Base-by-base conservation (phyloP, 2,113 vertebrate genomes). In the Channa maculata region DNA sequence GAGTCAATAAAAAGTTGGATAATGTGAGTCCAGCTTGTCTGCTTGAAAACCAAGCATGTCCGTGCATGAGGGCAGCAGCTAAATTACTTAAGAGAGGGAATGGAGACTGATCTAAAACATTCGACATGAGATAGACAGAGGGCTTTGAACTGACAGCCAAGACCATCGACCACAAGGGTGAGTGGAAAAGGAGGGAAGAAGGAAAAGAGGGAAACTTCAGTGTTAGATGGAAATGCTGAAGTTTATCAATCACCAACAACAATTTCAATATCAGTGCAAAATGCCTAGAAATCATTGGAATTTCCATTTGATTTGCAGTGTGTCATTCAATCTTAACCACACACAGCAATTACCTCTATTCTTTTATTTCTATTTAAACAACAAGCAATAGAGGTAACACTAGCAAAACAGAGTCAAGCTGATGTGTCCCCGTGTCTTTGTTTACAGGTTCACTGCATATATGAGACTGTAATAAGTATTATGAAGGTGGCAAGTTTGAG, bases 21-120 rank as follows among this genome's bases (percentile, higher is more conserved):
- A 65, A 72, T 13, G 50, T 52, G 38, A 66, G 62, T 76, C 74
- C 33, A 48, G 44, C 61, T 43, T 62, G 66, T 80, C 58, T 65
- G 65, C 78, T 71, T 54, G 62, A 81, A 76, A 73, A 80, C 69
- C 51, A 57, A 50, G 60, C 73, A 63, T 66, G 58, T 75, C 59
- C 46, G 74, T 10, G 75, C 77, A 69, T 11, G 58, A 81, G 71
- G 82, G 86, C 85, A 87, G 87, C 89, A 75, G 82, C 82, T 85
- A 90, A 92, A 87, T 88, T 81, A 86, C 87, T 91, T 89, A 86
- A 82, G 72, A 12, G 2, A 33, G 67, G 77, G 73, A 80, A 87
- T 85, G 86, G 76, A 82, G 89, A 90, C 86, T 91, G 87, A 93
- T 85, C 79, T 77, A 89, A 91, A 92, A 91, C 89, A 90, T 79